These are phyloP conservation scores for Rhimphoctona megacephalus DNA, from an alignment of 2,888 invertebrate genomes.

Conservation along the genomic window DNA sequence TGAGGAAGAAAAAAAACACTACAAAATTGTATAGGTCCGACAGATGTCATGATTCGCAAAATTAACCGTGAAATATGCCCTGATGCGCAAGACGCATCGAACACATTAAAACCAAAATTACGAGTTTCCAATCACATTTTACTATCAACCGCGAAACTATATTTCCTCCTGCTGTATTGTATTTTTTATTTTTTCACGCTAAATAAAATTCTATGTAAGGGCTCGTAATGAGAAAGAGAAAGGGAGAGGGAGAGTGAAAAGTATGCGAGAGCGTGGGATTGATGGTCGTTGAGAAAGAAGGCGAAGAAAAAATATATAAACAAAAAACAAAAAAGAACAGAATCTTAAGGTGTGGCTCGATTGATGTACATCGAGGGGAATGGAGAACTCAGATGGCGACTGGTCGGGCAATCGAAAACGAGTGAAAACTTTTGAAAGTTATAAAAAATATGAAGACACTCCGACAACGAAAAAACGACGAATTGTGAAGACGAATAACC, in stretches of 20 bases:
- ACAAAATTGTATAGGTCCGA: constrained; percentile 38
- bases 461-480: constrained; percentile 26
- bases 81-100: constrained; percentile 51
- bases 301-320: background rate
- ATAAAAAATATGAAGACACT: constrained; percentile 17
- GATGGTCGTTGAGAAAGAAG: constrained; percentile 18
- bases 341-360: constrained; percentile 40
- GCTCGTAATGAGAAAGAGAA: background rate
- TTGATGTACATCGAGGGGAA: constrained; percentile 38
- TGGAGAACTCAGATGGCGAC: constrained; percentile 44
- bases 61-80: constrained; percentile 68
- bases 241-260: background rate
- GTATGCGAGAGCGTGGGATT: constrained; percentile 32
- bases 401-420: constrained; percentile 47
- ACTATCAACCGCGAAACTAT: background rate
- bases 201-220: constrained; percentile 21
- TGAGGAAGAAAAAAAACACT: constrained; percentile 47
- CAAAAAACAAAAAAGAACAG: constrained; percentile 10
- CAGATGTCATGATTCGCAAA: constrained; percentile 68
- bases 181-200: constrained; percentile 1
- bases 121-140: constrained; percentile 22
- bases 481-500: background rate
- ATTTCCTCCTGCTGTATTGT: background rate
- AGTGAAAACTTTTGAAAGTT: constrained; percentile 15
- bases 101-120: constrained; percentile 40